phyloP scores from a whole-genome alignment of 2,113 vertebrate species.

The Acanthochromis polyacanthus region DNA sequence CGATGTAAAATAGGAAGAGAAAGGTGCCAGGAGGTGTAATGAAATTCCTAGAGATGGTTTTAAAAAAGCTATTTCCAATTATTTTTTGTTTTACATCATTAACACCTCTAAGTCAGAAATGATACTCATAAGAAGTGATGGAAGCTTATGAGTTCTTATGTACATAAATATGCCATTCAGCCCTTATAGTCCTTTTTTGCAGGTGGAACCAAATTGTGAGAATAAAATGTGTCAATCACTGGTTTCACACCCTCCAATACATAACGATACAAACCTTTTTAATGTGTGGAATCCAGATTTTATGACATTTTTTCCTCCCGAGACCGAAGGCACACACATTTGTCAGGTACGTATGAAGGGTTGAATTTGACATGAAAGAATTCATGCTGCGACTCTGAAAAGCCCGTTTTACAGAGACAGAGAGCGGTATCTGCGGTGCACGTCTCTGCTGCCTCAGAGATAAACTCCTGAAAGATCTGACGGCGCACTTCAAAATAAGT shows the following conservation, averaged over 20 bases:
- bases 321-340: background rate
- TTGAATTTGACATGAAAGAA: background rate
- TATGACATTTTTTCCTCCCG: background rate
- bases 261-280: too few species aligned
- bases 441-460: slow-evolving; percentile 35
- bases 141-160: too few species aligned
- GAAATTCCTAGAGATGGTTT: background rate
- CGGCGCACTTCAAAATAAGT: background rate
- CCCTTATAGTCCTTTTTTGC: too few species aligned
- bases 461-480: slow-evolving; percentile 15
- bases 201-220: too few species aligned
- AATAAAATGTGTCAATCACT: too few species aligned
- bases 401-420: background rate
- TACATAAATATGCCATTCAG: too few species aligned
- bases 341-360: background rate
- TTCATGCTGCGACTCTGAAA: background rate
- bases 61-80: background rate
- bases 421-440: background rate
- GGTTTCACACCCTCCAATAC: too few species aligned
- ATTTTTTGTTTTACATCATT: background rate
- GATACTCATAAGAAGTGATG: too few species aligned
- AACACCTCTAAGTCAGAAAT: background rate
- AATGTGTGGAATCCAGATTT: background rate
- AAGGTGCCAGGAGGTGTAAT: background rate
- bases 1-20: too few species aligned